Conservation (phyloP, 2,113 vertebrate genomes). For the Nothoprocta pentlandii region DNA sequence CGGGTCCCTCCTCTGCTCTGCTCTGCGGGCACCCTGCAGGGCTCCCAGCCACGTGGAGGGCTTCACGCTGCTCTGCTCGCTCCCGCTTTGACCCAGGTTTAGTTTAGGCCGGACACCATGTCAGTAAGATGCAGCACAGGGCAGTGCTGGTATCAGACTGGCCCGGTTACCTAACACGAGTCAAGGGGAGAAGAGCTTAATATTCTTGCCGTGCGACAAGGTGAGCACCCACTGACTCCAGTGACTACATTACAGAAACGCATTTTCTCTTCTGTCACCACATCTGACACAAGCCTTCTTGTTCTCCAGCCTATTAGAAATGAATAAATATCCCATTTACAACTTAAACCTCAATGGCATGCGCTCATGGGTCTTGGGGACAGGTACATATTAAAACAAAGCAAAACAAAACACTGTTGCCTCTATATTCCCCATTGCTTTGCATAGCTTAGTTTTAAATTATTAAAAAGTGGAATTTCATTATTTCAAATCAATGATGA, state of each 20-base stretch:
- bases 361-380: background rate
- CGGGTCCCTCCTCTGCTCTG: accelerated
- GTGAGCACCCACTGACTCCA: background rate
- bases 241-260: background rate
- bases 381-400: background rate
- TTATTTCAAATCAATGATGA: background rate
- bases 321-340: background rate
- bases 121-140: background rate
- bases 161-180: background rate
- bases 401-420: background rate
- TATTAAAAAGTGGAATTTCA: background rate
- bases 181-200: background rate
- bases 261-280: background rate
- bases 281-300: background rate
- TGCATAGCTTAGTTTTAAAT: background rate
- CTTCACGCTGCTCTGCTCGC: background rate
- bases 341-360: background rate
- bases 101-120: background rate
- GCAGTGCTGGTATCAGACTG: background rate
- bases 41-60: background rate
- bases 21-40: background rate
- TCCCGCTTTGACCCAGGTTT: background rate
- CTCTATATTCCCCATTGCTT: background rate
- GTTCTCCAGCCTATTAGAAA: background rate
- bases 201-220: background rate